Base-by-base conservation (phyloP, 2,888 invertebrate genomes). In the Ceratothoa steindachneri region DNA sequence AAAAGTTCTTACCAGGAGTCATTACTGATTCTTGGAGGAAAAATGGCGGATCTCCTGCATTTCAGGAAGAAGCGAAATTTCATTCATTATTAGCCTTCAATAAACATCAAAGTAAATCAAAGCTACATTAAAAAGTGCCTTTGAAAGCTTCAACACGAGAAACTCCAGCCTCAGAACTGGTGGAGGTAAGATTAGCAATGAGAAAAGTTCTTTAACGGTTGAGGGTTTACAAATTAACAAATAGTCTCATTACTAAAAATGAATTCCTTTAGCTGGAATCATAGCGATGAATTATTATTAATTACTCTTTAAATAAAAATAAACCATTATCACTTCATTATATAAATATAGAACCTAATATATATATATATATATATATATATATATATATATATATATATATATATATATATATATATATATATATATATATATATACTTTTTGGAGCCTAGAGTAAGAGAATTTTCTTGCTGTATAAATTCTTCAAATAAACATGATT, bases 331-430 rank as follows among this genome's bases (percentile, higher is more conserved):
- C 19, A 24, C n/a, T 15, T 24, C 24, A 22, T 60, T 22, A 60
- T 60, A 60, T 1, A 1, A 3, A 30, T 68, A 55, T 27, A 29
- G 30, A 68, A 31, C n/a, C 30, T 30, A 60, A 68, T 69, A 68
- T 60, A 53, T 53, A 67, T 72, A 53, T 67, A 67, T 30, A 52
- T 51, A 72, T 19, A 67, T 67, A 53, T 41, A 67, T 72, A 72
- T 67, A 53, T 30, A 67, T 72, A 67, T 67, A 67, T 53, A 29
- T 67, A 67, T 72, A 9, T 29, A 53, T 67, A 12, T 71, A 30
- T 71, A 51, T 30, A 29, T 71, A 30, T 60, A 60, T 30, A 64
- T 30, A 41, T 9, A 68, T 3, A n/a, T n/a, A n/a, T n/a, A n/a
- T n/a, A n/a, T n/a, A n/a, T n/a, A n/a, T n/a, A n/a, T n/a, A n/a